phyloP scores from a whole-genome alignment of 2,888 invertebrate genomes.

The Amaurobius ferox region DNA sequence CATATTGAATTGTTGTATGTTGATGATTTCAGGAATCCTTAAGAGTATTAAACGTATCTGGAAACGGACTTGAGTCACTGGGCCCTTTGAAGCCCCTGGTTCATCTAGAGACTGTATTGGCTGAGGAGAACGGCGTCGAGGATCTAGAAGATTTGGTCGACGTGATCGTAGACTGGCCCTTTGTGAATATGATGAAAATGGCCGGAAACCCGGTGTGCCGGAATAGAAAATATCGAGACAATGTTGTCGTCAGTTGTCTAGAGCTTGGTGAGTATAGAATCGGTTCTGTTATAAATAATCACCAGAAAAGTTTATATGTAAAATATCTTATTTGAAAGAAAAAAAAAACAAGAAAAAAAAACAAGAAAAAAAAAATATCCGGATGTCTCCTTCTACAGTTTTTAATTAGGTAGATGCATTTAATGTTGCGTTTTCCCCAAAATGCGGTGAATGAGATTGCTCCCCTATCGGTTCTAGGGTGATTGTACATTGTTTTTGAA shows the following conservation, averaged over 20 bases:
- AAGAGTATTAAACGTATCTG: constrained; percentile 49
- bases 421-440: too few relatives aligned
- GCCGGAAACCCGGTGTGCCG: constrained; percentile 45
- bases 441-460: too few relatives aligned
- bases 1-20: too few relatives aligned
- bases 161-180: constrained; percentile 28
- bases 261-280: constrained; percentile 60
- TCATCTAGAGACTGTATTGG: constrained; percentile 31
- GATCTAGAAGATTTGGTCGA: constrained; percentile 32
- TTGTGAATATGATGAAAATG: constrained; percentile 12
- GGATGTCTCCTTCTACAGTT: too few relatives aligned
- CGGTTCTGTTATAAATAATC: too few relatives aligned
- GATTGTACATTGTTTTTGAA: too few relatives aligned
- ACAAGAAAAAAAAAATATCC: too few relatives aligned
- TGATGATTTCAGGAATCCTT: constrained; percentile 39
- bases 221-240: constrained; percentile 50
- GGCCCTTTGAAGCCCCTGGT: constrained; percentile 13
- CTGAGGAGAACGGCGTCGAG: constrained; percentile 44
- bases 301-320: too few relatives aligned
- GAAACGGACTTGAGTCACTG: constrained; percentile 42
- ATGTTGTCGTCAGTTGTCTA: constrained; percentile 44
- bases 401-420: too few relatives aligned
- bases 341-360: too few relatives aligned
- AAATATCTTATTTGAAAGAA: too few relatives aligned
- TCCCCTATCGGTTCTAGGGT: too few relatives aligned